phyloP scores from a whole-genome alignment of 2,797 vertebrate genomes.

The Notamacropus eugenii region DNA sequence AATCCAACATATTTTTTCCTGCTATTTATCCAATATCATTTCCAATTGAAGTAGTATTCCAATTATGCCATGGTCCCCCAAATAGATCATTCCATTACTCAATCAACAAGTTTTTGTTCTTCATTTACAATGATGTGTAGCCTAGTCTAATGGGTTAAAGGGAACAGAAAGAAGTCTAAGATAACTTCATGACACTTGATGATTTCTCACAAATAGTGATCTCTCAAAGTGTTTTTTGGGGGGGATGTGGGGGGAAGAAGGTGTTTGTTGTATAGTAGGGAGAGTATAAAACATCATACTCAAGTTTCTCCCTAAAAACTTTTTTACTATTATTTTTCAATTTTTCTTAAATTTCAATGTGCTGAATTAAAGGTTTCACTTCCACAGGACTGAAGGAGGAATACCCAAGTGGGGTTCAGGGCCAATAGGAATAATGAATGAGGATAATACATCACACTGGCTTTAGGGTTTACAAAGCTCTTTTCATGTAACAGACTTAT shows the following conservation, averaged over 20 bases:
- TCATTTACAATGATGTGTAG: neutral
- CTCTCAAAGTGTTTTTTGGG: neutral
- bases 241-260: neutral
- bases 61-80: slow-evolving; percentile 10
- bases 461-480: neutral
- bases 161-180: neutral
- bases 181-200: neutral
- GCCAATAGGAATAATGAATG: neutral
- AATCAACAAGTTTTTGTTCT: neutral
- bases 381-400: too few relatives aligned
- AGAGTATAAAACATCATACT: neutral
- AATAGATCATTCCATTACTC: neutral
- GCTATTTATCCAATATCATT: slow-evolving; percentile 10
- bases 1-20: neutral
- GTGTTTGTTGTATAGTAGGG: neutral
- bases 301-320: neutral
- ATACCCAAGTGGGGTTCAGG: neutral
- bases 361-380: neutral
- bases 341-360: neutral
- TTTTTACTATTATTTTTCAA: neutral
- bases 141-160: neutral
- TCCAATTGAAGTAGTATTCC: neutral
- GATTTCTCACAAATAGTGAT: neutral
- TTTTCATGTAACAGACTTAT: neutral
- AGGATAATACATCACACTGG: neutral